Percentiles rank a stretch among this genome's conserved stretches.
Evolutionary conservation across 1,140 invertebrate species (phyloP).

Genomic region (Sminthurides bifidus): DNA sequence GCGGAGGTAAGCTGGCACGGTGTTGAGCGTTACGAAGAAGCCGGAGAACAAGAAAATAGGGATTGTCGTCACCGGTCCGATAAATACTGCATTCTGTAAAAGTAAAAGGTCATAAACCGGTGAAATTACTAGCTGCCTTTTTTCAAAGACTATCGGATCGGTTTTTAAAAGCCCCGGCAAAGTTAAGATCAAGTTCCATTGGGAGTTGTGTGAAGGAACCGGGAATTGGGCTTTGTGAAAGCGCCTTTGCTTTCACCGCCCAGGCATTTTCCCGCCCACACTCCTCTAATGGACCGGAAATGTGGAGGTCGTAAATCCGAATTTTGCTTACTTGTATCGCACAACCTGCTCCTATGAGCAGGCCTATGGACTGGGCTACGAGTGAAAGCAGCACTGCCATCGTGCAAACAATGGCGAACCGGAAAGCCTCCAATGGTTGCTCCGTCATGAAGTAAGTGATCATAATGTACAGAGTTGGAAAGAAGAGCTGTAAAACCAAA

Average conservation of each 20-base stretch:
- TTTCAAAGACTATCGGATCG: no score
- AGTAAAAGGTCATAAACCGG: no score
- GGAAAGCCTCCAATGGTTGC: slow-evolving; percentile 71
- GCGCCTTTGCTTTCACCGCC: no score
- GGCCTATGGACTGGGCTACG: slow-evolving; percentile 80
- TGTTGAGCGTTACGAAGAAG: slow-evolving; percentile 87
- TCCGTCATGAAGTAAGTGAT: slow-evolving; percentile 92
- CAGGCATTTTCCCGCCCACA: no score
- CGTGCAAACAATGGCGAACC: slow-evolving; percentile 75
- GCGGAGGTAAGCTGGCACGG: slow-evolving; percentile 76
- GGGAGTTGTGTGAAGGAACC: no score
- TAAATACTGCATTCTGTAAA: slow-evolving; percentile 75
- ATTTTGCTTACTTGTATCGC: slow-evolving; percentile 55
- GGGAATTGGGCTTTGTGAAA: no score
- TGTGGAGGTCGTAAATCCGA: no score
- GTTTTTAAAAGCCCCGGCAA: no score
- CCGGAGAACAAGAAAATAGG: slow-evolving; percentile 83
- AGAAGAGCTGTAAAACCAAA: slow-evolving; percentile 80
- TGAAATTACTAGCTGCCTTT: no score
- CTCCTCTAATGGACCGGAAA: no score
- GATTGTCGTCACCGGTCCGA: slow-evolving; percentile 78
- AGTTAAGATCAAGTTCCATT: no score
- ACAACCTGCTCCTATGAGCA: slow-evolving; percentile 83
- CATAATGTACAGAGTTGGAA: slow-evolving; percentile 76
- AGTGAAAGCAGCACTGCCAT: slow-evolving; percentile 79